Evolutionary conservation across 2,888 invertebrate genomes (phyloP), one percentile per base, ranked within the genome.

Genomic region (Drosophila parthenogenetica): DNA sequence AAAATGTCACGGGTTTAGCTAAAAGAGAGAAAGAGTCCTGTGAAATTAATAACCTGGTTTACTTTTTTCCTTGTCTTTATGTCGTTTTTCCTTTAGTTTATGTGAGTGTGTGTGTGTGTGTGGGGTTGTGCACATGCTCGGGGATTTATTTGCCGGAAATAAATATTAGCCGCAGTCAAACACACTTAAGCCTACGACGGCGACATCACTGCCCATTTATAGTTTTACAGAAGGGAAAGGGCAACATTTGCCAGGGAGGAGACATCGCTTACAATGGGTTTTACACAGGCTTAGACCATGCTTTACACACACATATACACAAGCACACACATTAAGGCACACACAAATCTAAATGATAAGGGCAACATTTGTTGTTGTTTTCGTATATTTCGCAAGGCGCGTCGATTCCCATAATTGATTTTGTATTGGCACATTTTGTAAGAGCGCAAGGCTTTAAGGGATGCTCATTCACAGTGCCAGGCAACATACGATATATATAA

Each of bases 101-200:
- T 58, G 45, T 50, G 48, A 42, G 51, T 49, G 19, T 40, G 46
- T 54, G 16, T 19, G 62, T 59, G 16, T 48, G 54, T 43, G 58
- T 42, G 46, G 53, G 60, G 79, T 61, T 69, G 74, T 65, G 64
- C 70, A 77, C 77, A 77, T 78, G 65, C 63, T 72, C 53, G 68
- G 81, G 87, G 87, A 87, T 87, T 87, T 87, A 87, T 87, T 87
- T 89, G 87, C 79, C 81, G 87, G 85, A 87, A 89, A 87, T 83
- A 85, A 85, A 87, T 87, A 87, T 85, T 89, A 87, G 87, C 89
- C 84, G 80, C 87, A 87, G 81, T 79, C 86, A 86, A 83, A 89
- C 82, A 87, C 77, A 81, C 76, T 78, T 88, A 86, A 88, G 88
- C 86, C 85, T 79, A 81, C 71, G 77, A 61, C 48, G 58, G 69